Conservation (phyloP, 2,888 invertebrate species). For the Epinotia nisella region DNA sequence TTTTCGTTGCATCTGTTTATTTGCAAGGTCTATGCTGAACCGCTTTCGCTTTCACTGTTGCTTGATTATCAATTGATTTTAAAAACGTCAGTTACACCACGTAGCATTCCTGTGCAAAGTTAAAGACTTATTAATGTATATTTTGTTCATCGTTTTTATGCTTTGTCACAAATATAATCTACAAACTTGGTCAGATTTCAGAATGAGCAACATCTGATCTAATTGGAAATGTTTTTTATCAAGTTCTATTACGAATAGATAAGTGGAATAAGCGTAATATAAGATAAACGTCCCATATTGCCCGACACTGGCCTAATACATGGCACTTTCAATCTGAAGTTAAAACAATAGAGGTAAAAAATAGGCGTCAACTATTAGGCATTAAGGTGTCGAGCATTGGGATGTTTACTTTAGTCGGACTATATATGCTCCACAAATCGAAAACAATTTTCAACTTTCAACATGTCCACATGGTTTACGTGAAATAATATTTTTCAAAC, state of each 20-base stretch:
- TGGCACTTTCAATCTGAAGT: too few relatives aligned
- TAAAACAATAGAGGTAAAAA: too few relatives aligned
- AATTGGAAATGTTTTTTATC: not conserved
- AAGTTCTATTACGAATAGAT: not conserved
- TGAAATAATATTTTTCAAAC: slow-evolving; percentile 18
- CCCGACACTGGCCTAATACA: too few relatives aligned
- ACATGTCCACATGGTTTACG: not conserved
- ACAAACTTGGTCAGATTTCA: not conserved
- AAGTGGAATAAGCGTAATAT: not conserved
- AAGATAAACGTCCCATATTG: too few relatives aligned
- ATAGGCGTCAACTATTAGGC: too few relatives aligned
- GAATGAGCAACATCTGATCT: not conserved
- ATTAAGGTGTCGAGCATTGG: too few relatives aligned
- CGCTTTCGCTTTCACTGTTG: not conserved
- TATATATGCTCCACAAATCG: not conserved
- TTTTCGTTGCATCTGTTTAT: slow-evolving; percentile 33
- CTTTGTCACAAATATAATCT: too few relatives aligned
- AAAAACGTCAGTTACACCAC: not conserved
- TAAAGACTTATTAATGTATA: too few relatives aligned
- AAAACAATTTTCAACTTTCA: slow-evolving; percentile 9
- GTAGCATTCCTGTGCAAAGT: not conserved
- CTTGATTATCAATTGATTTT: not conserved
- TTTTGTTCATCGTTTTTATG: too few relatives aligned
- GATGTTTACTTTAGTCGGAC: too few relatives aligned
- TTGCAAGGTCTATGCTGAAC: slow-evolving; percentile 5